Evolutionary conservation across 2,888 invertebrate species (phyloP).

Genomic region (Kryphioiulus occultus): DNA sequence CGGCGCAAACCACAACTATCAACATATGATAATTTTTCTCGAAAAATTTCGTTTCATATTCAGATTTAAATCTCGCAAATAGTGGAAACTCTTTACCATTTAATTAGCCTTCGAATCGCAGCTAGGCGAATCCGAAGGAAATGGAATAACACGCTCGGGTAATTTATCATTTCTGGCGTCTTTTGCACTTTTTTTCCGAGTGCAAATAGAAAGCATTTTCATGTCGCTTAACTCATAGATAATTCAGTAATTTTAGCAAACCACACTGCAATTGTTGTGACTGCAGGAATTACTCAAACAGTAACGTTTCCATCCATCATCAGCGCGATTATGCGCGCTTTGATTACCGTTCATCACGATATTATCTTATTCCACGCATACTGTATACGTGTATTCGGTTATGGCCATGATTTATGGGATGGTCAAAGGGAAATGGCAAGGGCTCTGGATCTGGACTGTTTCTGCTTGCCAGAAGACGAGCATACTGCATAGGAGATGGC

Average conservation of each 20-base stretch:
- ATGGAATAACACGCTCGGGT: not conserved
- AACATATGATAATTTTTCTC: too few relatives aligned
- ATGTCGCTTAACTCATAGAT: conserved; percentile 8
- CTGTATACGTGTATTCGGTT: too few relatives aligned
- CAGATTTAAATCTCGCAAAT: too few relatives aligned
- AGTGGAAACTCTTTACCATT: too few relatives aligned
- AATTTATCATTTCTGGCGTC: not conserved
- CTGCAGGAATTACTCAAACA: not conserved
- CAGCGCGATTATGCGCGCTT: not conserved
- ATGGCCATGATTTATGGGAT: not conserved
- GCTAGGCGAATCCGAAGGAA: not conserved
- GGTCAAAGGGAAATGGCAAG: not conserved
- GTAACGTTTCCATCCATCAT: conserved; percentile 21
- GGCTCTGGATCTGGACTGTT: not conserved
- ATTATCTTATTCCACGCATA: not conserved
- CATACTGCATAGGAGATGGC: not conserved
- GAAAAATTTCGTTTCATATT: too few relatives aligned
- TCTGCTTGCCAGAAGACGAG: not conserved
- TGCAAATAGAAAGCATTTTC: conserved; percentile 18
- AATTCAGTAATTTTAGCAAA: not conserved
- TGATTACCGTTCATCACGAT: conserved; percentile 26
- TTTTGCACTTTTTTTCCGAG: not conserved
- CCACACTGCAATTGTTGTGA: not conserved
- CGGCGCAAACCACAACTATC: too few relatives aligned
- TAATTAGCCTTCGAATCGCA: not conserved